A percentile compares a stretch with the other conserved stretches of the same genome.
Conservation (phyloP, 2,888 invertebrate genomes). For the Xestia sexstrigata region DNA sequence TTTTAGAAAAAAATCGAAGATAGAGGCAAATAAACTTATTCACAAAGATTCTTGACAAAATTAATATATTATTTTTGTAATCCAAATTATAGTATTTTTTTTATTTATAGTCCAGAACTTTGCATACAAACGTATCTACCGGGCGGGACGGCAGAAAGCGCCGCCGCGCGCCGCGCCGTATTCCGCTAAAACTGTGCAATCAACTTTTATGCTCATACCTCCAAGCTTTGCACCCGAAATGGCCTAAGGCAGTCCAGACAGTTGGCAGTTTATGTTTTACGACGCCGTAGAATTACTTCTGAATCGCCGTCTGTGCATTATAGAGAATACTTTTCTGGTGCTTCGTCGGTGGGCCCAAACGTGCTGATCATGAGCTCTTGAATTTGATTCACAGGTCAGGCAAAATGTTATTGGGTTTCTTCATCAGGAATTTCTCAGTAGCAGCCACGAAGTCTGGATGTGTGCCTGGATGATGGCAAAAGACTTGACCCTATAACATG, state of each 20-base stretch:
- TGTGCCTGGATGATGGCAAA: neutral
- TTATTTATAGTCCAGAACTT: conserved; percentile 16
- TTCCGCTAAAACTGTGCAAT: conserved; percentile 22
- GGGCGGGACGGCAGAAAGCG: too few relatives aligned
- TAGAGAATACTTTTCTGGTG: conserved; percentile 5
- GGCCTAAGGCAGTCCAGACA: conserved; percentile 46
- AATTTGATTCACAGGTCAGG: neutral
- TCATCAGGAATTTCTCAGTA: neutral
- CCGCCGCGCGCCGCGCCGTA: too few relatives aligned
- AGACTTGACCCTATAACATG: neutral
- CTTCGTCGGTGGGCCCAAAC: neutral
- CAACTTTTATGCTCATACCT: conserved; percentile 37
- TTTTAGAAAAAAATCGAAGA: neutral
- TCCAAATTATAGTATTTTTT: neutral
- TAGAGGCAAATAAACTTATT: neutral
- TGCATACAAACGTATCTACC: conserved; percentile 26
- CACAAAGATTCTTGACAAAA: neutral
- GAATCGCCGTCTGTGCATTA: conserved; percentile 31
- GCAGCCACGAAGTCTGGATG: neutral
- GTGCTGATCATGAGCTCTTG: neutral
- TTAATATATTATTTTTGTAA: neutral
- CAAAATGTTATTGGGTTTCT: neutral
- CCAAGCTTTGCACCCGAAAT: conserved; percentile 42
- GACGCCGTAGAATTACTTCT: conserved; percentile 22
- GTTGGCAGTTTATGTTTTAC: conserved; percentile 59